Conservation (phyloP, 2,113 vertebrate species). For the Grus americana region DNA sequence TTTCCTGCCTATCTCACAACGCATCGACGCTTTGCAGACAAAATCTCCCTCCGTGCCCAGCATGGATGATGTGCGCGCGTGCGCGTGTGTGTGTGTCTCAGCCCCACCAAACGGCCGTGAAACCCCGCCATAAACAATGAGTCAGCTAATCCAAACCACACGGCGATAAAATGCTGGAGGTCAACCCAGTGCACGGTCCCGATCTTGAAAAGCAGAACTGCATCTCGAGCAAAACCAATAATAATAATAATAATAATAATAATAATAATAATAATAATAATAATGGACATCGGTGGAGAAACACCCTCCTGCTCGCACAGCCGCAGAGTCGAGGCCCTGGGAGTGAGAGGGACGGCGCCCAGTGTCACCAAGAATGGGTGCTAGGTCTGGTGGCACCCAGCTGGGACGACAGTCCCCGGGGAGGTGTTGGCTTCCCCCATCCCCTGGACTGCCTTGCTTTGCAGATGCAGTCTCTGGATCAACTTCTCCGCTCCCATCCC, state of each 20-base stretch:
- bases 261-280: accelerated
- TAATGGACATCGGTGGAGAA: neutral
- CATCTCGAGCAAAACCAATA: neutral
- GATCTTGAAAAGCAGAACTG: constrained; percentile 48
- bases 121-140: constrained; percentile 31
- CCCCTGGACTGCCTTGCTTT: neutral
- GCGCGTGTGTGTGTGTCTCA: neutral
- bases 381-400: neutral
- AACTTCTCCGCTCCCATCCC: neutral
- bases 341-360: accelerated
- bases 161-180: neutral
- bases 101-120: neutral
- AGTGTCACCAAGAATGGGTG: neutral
- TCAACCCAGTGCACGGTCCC: neutral
- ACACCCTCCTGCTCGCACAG: accelerated
- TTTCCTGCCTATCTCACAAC: neutral
- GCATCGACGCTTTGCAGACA: neutral
- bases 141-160: constrained; percentile 53
- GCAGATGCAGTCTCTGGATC: neutral
- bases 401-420: accelerated
- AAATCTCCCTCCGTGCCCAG: neutral
- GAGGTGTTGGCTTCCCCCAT: neutral
- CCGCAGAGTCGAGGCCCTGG: accelerated
- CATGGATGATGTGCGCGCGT: neutral
- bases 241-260: accelerated